Evolutionary conservation across 2,888 invertebrate genomes (phyloP).

Genomic region (Troides helena): DNA sequence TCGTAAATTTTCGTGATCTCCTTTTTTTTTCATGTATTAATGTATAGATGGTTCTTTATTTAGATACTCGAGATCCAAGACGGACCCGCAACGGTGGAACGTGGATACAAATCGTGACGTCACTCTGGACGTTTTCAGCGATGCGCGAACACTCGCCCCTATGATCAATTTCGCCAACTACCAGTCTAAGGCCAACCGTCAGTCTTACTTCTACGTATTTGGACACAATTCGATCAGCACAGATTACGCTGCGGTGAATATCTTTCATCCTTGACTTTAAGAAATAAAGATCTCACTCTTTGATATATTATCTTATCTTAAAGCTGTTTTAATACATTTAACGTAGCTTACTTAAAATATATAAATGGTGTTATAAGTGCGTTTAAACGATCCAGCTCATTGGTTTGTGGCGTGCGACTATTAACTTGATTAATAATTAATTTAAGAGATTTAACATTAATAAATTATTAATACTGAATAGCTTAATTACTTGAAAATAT

Average conservation of each 20-base stretch:
- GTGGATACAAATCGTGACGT: conserved; percentile 85
- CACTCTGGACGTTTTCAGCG: conserved; percentile 92
- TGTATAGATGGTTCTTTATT: neutral
- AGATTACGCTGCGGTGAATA: conserved; percentile 87
- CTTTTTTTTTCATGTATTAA: neutral
- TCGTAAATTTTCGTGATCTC: neutral
- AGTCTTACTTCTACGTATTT: conserved; percentile 93
- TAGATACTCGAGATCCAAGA: conserved; percentile 80
- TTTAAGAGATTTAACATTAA: too few relatives aligned
- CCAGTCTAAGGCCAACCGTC: conserved; percentile 86
- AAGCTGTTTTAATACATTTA: too few relatives aligned
- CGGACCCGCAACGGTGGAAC: conserved; percentile 79
- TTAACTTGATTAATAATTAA: too few relatives aligned
- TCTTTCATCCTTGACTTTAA: neutral
- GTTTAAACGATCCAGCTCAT: too few relatives aligned
- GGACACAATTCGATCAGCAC: conserved; percentile 90
- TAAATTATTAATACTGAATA: too few relatives aligned
- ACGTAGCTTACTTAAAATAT: too few relatives aligned
- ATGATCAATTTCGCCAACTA: conserved; percentile 87
- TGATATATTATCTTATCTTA: too few relatives aligned
- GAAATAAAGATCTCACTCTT: too few relatives aligned
- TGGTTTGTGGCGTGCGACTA: too few relatives aligned
- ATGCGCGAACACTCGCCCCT: conserved; percentile 92
- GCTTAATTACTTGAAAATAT: too few relatives aligned
- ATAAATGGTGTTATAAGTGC: too few relatives aligned